Base-by-base conservation (phyloP, 2,113 vertebrate species). In the Hippoglossus stenolepis region DNA sequence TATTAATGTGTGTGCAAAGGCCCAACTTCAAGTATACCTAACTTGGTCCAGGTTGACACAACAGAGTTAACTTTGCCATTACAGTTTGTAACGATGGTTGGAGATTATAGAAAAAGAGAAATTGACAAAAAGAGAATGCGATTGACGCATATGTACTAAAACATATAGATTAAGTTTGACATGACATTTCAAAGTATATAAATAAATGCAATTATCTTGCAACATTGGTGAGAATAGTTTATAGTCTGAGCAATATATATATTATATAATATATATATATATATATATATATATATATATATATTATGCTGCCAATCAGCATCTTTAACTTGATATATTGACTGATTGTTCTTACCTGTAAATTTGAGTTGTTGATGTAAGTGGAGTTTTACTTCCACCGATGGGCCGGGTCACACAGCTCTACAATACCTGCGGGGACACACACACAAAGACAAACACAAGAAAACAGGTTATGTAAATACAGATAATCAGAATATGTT, bases 341-440 rank as follows among this genome's bases (percentile, higher is more conserved):
- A 43, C 10, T 49, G 2, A n/a, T n/a, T 57, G 71, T 65, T 40
- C 63, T 84, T 88, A 90, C 86, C 84, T 69, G 23, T 58, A 31
- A 53, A 56, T 66, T 28, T 51, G 1, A 3, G 26, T n/a, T 13
- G 10, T 12, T 38, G 59, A 53, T 56, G 17, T 23, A 14, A 40
- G 21, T 20, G 6, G 60, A 64, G 13, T 40, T 57, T 69, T 12
- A 31, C 31, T 31, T 31, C 31, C 31, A 31, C 6, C 6, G 31
- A 57, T 43, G 67, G 70, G 54, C n/a, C 8, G 64, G 40, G 35
- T 28, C 35, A 60, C 57, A 71, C 78, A 66, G 45, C 38, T 78
- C 51, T 67, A 20, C n/a, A 59, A 43, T 47, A 28, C 66, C 85
- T 87, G 58, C 8, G 1, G 1, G 8, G 31, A 31, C 20, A 70